Base-by-base conservation (phyloP, 2,113 vertebrate genomes). In the Seriola aureovittata region DNA sequence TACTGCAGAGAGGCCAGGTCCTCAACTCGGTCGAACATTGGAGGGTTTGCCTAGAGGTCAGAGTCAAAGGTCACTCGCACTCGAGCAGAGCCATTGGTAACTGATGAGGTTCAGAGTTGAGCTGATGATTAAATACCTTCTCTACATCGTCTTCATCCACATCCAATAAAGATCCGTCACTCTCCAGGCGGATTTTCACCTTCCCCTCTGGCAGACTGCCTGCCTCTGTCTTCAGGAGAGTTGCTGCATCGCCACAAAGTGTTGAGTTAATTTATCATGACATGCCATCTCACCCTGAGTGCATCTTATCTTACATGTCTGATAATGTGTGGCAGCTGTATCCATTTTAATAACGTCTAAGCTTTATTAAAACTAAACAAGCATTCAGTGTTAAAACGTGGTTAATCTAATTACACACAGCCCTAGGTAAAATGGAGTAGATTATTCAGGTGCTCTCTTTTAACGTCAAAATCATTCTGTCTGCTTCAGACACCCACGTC, bases 91-190 rank as follows among this genome's bases (percentile, higher is more conserved):
- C 66, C 71, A 54, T 70, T 16, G 1, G 23, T 86, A 88, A 93
- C 68, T 75, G 68, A 91, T 81, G 85, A 77, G 71, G 62, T 60
- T 85, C 44, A 70, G 69, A 81, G 86, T 44, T 79, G 80, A 91
- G 80, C 59, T 42, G 62, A 88, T 86, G 85, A 92, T 91, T 86
- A 71, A 92, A 81, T 93, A 99, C 98, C 97, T 99, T 99, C 87
- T 99, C 98, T 48, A 99, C 94, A 0, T 99, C 98, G 0, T 99
- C 98, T 90, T 99, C 98, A 1, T 99, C 98, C 86, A 99, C 98
- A 14, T 99, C 98, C 95, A 99, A 95, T 88, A 98, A 0, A 5
- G 96, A 92, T 85, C 97, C 96, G 4, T 99, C 97, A 0, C 98
- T 96, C 93, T 99, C 98, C 88, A 99, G 95, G 82, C 95, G 96